These are phyloP conservation scores for Dolichopus griseipennis DNA, from an alignment of 2,888 invertebrate genomes.

Conservation along the genomic window DNA sequence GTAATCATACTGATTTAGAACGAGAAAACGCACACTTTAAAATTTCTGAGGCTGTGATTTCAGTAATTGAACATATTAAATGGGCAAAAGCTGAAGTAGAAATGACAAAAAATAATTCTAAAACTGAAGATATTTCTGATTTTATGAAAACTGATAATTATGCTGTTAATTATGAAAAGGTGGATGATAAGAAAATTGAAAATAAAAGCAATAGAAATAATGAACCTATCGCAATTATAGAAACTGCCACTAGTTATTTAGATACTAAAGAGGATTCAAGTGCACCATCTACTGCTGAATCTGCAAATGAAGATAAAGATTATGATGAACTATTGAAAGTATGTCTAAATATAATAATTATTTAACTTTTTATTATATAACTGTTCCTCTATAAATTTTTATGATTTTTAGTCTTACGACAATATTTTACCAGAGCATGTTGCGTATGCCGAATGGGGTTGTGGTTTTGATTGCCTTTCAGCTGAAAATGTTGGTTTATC, in stretches of 20 bases:
- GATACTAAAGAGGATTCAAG: conserved; percentile 2
- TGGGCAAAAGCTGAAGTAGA: conserved; percentile 46
- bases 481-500: conserved; percentile 74
- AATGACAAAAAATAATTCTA: conserved; percentile 24
- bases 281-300: neutral
- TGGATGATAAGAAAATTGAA: neutral
- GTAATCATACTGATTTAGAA: conserved; percentile 66
- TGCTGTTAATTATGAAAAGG: neutral
- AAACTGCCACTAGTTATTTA: conserved; percentile 8
- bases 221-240: neutral
- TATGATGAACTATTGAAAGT: neutral
- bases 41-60: conserved; percentile 73
- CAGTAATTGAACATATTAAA: conserved; percentile 67
- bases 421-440: conserved; percentile 25
- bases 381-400: neutral
- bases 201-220: conserved; percentile 12
- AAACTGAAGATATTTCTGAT: neutral
- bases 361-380: no score
- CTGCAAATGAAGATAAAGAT: conserved; percentile 7
- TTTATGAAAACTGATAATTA: neutral
- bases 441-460: conserved; percentile 34
- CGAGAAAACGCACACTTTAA: conserved; percentile 80
- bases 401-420: conserved; percentile 8
- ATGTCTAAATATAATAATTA: neutral
- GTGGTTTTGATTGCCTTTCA: conserved; percentile 48